These are phyloP conservation scores for Solea solea DNA, from an alignment of 2,113 vertebrate species.

Conservation along the genomic window DNA sequence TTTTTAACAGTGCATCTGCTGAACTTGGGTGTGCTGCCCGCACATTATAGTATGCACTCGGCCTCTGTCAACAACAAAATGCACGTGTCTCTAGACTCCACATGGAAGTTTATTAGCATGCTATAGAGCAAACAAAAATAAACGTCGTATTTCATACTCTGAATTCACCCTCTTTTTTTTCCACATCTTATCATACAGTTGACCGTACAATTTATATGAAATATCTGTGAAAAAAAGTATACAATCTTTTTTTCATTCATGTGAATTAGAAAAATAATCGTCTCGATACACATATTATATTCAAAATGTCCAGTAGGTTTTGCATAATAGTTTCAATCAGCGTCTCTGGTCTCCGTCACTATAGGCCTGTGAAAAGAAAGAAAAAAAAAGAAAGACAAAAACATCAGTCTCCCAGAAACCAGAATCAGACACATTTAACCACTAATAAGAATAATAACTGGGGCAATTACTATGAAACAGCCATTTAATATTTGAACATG, in stretches of 20 bases:
- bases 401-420: constrained; percentile 77
- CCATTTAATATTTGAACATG: constrained; percentile 75
- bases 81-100: constrained; percentile 56
- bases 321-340: constrained; percentile 81
- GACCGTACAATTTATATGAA: constrained; percentile 77
- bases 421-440: constrained; percentile 70
- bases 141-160: constrained; percentile 69
- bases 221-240: constrained; percentile 80
- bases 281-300: constrained; percentile 77
- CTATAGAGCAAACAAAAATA: constrained; percentile 74
- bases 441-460: constrained; percentile 75
- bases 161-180: constrained; percentile 55
- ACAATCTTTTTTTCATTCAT: constrained; percentile 73
- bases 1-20: constrained; percentile 50
- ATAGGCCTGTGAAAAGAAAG: constrained; percentile 79
- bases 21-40: constrained; percentile 59
- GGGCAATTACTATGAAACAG: constrained; percentile 71
- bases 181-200: constrained; percentile 59
- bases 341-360: constrained; percentile 68
- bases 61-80: constrained; percentile 60
- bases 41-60: constrained; percentile 47
- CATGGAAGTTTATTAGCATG: constrained; percentile 71
- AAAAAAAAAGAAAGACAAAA: constrained; percentile 68
- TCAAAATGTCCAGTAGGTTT: constrained; percentile 81
- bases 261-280: constrained; percentile 82